These are phyloP conservation scores for Meloidogyne chitwoodi DNA, from an alignment of 1,140 invertebrate genomes.

Conservation along the genomic window DNA sequence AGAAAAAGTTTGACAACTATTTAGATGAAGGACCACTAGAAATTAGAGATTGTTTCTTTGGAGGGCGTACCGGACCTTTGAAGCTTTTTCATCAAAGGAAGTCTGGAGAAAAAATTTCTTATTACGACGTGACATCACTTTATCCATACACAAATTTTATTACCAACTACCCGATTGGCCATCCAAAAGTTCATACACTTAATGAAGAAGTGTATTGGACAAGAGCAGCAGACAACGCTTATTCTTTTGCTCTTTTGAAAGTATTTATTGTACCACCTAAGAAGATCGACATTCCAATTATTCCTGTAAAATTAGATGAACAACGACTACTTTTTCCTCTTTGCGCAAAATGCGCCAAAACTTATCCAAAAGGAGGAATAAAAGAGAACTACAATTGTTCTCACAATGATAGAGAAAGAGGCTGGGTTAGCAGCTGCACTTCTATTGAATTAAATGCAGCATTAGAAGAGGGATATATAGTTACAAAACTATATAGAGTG, in stretches of 20 bases:
- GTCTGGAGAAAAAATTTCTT: not conserved
- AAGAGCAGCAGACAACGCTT: not conserved
- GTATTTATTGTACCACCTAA: not conserved
- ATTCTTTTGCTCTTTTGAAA: not conserved
- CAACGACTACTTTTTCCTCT: not conserved
- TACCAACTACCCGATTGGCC: not conserved
- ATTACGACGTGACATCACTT: conserved; percentile 1
- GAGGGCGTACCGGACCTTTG: no score
- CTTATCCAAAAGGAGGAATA: not conserved
- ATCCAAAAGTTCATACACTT: not conserved
- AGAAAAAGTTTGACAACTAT: no score
- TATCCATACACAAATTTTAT: conserved; percentile 9
- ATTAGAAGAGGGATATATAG: not conserved
- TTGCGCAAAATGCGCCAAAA: not conserved
- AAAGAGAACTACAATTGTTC: conserved; percentile 5
- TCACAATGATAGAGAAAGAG: not conserved
- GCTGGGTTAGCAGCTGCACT: conserved; percentile 5
- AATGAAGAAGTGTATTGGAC: not conserved
- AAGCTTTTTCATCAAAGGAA: not conserved
- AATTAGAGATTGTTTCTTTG: no score
- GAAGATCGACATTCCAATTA: not conserved
- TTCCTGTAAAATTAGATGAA: not conserved
- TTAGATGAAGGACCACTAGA: no score
- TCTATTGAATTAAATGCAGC: conserved; percentile 9
- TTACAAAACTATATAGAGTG: not conserved